Conservation (phyloP, 2,113 vertebrate genomes). For the Cottus gobio region DNA sequence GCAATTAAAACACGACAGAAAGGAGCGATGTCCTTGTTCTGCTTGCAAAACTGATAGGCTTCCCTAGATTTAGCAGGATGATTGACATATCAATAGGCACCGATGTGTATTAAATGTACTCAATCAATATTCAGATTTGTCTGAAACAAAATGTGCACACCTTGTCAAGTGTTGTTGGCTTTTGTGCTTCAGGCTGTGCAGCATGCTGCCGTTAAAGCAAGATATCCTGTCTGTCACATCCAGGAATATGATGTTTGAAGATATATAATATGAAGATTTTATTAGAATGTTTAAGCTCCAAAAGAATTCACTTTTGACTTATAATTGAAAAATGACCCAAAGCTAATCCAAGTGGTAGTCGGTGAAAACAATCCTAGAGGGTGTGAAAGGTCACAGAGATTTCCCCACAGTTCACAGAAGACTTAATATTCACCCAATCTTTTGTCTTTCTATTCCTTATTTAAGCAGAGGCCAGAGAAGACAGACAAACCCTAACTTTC, state of each 20-base stretch:
- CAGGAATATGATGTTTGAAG: neutral
- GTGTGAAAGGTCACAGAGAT: constrained; percentile 25
- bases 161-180: constrained; percentile 47
- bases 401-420: constrained; percentile 8
- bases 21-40: constrained; percentile 57
- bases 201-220: constrained; percentile 15
- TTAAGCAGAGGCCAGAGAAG: constrained; percentile 62
- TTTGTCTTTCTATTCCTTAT: constrained; percentile 61
- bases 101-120: constrained; percentile 65
- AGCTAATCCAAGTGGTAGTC: constrained; percentile 20
- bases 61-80: constrained; percentile 65
- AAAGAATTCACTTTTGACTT: neutral
- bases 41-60: constrained; percentile 44
- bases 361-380: neutral
- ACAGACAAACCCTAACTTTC: constrained; percentile 58
- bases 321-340: constrained; percentile 30
- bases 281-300: constrained; percentile 4
- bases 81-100: constrained; percentile 74
- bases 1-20: constrained; percentile 71
- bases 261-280: constrained; percentile 1
- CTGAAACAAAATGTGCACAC: constrained; percentile 41
- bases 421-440: constrained; percentile 60
- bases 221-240: constrained; percentile 18
- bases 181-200: constrained; percentile 32
- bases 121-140: constrained; percentile 75